Conservation (phyloP, 2,797 vertebrate genomes). For the Pempheris klunzingeri region DNA sequence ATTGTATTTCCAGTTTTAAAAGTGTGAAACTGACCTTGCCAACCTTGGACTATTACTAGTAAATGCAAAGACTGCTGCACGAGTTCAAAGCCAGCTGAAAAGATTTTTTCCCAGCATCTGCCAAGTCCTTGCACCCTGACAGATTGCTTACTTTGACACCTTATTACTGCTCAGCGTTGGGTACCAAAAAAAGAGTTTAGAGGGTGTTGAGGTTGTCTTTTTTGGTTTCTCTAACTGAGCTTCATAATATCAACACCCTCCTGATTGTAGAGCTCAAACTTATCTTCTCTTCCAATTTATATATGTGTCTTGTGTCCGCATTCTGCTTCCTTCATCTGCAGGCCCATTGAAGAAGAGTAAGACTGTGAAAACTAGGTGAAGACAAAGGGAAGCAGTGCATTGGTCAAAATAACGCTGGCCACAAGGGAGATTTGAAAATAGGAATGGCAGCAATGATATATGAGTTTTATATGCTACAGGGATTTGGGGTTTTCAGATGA, state of each 20-base stretch:
- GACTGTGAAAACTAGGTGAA: slow-evolving; percentile 47
- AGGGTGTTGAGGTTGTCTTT: slow-evolving; percentile 39
- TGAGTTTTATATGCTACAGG: slow-evolving; percentile 47
- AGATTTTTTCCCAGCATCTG: slow-evolving; percentile 50
- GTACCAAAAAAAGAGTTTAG: slow-evolving; percentile 57
- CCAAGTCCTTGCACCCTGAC: slow-evolving; percentile 63
- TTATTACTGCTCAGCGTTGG: slow-evolving; percentile 54
- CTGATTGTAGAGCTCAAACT: slow-evolving; percentile 6
- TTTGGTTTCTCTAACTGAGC: slow-evolving; percentile 35
- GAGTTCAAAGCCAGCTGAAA: slow-evolving; percentile 45
- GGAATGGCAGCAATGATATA: slow-evolving; percentile 56
- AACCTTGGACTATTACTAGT: slow-evolving; percentile 31
- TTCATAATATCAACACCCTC: slow-evolving; percentile 30
- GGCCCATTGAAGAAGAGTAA: not conserved
- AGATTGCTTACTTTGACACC: slow-evolving; percentile 72
- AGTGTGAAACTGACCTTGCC: slow-evolving; percentile 55
- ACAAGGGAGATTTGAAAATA: slow-evolving; percentile 58
- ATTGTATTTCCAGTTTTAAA: slow-evolving; percentile 51
- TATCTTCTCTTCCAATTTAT: slow-evolving; percentile 24
- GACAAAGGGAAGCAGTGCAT: slow-evolving; percentile 19
- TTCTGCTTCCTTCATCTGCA: slow-evolving; percentile 26
- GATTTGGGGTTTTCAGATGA: slow-evolving; percentile 41
- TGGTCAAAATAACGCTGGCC: slow-evolving; percentile 48
- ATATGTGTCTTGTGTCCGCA: slow-evolving; percentile 23
- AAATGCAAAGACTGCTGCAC: slow-evolving; percentile 50